These are phyloP conservation scores for Parasteatoda lunata DNA, from an alignment of 2,888 invertebrate species.

Conservation along the genomic window DNA sequence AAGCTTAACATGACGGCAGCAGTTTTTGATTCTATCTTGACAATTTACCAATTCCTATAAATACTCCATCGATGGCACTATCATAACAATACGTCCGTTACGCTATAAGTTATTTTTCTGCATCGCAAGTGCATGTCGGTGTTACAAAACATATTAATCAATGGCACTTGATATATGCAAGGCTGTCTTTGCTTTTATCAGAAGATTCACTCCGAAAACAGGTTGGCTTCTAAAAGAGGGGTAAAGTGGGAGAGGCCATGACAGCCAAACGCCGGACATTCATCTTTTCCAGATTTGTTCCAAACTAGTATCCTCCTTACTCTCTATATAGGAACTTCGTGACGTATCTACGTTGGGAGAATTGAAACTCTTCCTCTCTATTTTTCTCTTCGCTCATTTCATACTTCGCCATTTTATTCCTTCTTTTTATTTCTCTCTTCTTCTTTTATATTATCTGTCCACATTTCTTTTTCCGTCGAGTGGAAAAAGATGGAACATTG, in stretches of 20 bases:
- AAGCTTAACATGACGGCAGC: too few species aligned
- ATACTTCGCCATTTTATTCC: conserved; percentile 4
- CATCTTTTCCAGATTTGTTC: conserved; percentile 30
- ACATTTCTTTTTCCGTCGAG: conserved; percentile 27
- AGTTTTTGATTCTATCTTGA: too few species aligned
- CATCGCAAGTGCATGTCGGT: too few species aligned
- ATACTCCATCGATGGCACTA: too few species aligned
- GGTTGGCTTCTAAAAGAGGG: neutral
- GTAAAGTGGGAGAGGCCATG: neutral
- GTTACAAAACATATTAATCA: too few species aligned
- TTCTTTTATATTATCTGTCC: conserved; percentile 41
- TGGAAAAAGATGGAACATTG: conserved; percentile 52
- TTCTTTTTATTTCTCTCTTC: neutral
- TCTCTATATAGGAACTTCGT: conserved; percentile 31
- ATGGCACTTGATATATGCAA: too few species aligned
- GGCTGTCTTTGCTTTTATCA: too few species aligned
- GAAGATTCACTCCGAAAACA: neutral
- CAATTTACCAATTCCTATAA: too few species aligned
- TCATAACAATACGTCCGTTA: too few species aligned
- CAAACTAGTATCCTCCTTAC: conserved; percentile 11
- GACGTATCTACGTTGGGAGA: conserved; percentile 32
- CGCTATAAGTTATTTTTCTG: too few species aligned
- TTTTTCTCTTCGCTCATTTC: conserved; percentile 26
- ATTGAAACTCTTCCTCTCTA: conserved; percentile 26
- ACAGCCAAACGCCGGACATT: conserved; percentile 16